A percentile compares a stretch with the other conserved stretches of the same genome.
Evolutionary conservation across 2,113 vertebrate genomes (phyloP).

Genomic region (Scomber scombrus): DNA sequence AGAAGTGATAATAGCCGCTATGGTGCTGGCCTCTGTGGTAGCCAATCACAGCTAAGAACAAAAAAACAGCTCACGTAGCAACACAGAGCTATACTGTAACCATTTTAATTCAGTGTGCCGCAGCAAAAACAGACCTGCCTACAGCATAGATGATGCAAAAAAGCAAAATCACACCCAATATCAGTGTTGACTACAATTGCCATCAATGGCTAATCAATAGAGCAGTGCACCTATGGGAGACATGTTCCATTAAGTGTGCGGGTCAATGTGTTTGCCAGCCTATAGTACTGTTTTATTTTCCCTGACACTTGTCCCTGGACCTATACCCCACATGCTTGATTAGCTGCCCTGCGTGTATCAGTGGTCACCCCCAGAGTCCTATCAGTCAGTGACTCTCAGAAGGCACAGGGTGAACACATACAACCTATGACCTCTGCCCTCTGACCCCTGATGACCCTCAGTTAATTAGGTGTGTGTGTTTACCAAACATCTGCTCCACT

Average conservation of each 20-base stretch:
- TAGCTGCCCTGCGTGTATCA: slow-evolving; percentile 75
- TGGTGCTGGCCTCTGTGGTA: slow-evolving; percentile 52
- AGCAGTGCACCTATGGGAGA: slow-evolving; percentile 70
- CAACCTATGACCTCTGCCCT: slow-evolving; percentile 67
- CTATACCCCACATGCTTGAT: slow-evolving; percentile 68
- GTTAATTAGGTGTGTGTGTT: slow-evolving; percentile 74
- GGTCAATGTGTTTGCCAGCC: slow-evolving; percentile 79
- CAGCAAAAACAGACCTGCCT: slow-evolving; percentile 60
- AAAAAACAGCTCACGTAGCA: slow-evolving; percentile 36
- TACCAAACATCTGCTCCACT: slow-evolving; percentile 67
- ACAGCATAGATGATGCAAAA: slow-evolving; percentile 33
- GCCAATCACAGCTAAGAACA: slow-evolving; percentile 63
- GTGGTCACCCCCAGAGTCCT: slow-evolving; percentile 64
- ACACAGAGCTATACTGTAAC: slow-evolving; percentile 48
- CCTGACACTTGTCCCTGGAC: slow-evolving; percentile 63
- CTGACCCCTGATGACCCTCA: slow-evolving; percentile 52
- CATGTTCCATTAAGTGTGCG: slow-evolving; percentile 72
- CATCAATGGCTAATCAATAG: slow-evolving; percentile 78
- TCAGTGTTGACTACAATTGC: slow-evolving; percentile 73
- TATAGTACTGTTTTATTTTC: slow-evolving; percentile 73
- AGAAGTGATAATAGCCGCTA: slow-evolving; percentile 71
- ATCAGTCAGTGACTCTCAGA: slow-evolving; percentile 68
- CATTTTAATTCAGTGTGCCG: slow-evolving; percentile 53
- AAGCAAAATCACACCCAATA: slow-evolving; percentile 72
- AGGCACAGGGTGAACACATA: slow-evolving; percentile 46